Evolutionary conservation across 2,888 invertebrate genomes (phyloP), one percentile per base, ranked within the genome.

Genomic region (Polydrusus cervinus): DNA sequence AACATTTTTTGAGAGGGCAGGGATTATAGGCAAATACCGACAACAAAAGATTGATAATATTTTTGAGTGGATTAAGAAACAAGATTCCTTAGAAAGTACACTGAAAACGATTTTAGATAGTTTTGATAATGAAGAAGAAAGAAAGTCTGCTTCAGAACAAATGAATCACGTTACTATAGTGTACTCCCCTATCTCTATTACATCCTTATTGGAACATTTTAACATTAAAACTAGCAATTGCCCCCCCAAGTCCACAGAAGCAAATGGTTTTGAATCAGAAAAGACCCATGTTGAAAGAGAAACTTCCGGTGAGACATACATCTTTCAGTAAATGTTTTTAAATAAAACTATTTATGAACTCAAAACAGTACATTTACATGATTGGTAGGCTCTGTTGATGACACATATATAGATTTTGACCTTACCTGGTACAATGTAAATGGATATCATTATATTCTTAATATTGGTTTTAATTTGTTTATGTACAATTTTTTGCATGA

Each of bases 11-110:
- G 91, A 90, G 82, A 30, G 9, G 11, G 10, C 34, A 11, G 16
- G 11, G 7, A 64, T 64, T 20, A 14, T 9, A 11, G 53, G 53
- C 8, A 6, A 7, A 30, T 43, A n/a, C n/a, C 30, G 53, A 13
- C 91, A 92, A 75, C 93, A 95, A 82, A 64, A 20, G n/a, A 94
- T 97, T 78, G 89, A 91, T 76, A 90, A 91, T 1, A 88, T 94
- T 9, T 89, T 97, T 6, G 88, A 90, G 70, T 97, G 97, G 96
- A 83, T 97, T 2, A 90, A 91, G 80, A 89, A 91, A 30, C 49
- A 64, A 81, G 92, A 93, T 84, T 91, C 91, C 0, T 88, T 92
- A 18, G 91, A 94, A n/a, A 89, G 92, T 0, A 95, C 95, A 0
- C 86, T 95, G 11, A 84, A 88, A 9, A 92, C 92, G 85, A 91